phyloP scores from a whole-genome alignment of 2,888 invertebrate species.

The Amaurobius ferox region DNA sequence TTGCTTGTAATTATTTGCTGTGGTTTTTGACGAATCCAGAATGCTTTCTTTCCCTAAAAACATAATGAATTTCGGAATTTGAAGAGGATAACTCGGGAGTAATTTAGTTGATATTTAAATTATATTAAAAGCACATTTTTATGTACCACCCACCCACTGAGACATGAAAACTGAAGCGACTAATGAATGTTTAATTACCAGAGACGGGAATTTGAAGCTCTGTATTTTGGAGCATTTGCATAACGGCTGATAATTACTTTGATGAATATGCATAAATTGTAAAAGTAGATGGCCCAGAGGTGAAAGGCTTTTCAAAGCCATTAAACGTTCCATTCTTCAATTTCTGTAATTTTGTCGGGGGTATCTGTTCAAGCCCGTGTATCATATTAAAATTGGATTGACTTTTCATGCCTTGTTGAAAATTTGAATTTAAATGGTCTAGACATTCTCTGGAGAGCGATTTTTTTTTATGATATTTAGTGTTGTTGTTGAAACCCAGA shows the following conservation, averaged over 20 bases:
- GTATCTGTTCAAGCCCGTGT: too few species aligned
- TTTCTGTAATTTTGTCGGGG: background rate
- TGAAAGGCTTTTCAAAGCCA: background rate
- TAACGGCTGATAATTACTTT: background rate
- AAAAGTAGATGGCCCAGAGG: background rate
- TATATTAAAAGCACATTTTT: background rate
- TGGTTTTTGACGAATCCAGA: too few species aligned
- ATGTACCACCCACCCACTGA: background rate
- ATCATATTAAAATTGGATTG: too few species aligned
- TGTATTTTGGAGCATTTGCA: background rate
- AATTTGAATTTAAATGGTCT: too few species aligned
- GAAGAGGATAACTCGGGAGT: background rate
- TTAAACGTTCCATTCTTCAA: background rate
- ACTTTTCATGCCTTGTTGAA: too few species aligned
- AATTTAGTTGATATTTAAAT: background rate
- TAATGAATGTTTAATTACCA: conserved; percentile 6
- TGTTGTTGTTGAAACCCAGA: too few species aligned
- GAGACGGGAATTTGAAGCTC: background rate
- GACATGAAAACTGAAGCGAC: background rate
- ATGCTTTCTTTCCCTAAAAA: background rate
- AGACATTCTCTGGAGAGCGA: too few species aligned
- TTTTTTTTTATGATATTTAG: too few species aligned
- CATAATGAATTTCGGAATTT: background rate
- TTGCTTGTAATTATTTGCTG: too few species aligned
- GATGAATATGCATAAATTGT: conserved; percentile 13